These are phyloP conservation scores for Darwinula stevensoni DNA, from an alignment of 2,888 invertebrate genomes.

Conservation along the genomic window DNA sequence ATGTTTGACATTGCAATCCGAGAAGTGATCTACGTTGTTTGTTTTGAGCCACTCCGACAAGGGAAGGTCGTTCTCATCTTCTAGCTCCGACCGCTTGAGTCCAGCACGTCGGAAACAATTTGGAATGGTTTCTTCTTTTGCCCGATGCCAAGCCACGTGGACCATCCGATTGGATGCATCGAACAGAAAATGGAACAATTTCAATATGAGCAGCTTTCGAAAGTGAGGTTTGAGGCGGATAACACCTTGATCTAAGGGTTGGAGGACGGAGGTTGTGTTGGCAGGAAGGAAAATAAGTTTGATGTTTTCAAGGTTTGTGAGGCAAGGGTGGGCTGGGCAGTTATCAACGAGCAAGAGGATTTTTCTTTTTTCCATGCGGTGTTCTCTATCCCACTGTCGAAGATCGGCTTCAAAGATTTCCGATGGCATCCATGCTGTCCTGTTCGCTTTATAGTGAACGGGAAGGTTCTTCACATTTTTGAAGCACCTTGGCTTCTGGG, in stretches of 20 bases:
- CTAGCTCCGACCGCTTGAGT: too few relatives aligned
- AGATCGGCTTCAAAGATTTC: conserved; percentile 9
- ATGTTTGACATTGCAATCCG: too few relatives aligned
- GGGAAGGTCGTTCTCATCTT: too few relatives aligned
- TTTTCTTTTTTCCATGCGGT: conserved; percentile 9
- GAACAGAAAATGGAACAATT: too few relatives aligned
- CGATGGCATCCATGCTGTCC: conserved; percentile 9
- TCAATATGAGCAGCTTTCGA: conserved; percentile 4
- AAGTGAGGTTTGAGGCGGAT: conserved; percentile 11
- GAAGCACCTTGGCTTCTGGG: conserved; percentile 8
- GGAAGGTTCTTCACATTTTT: conserved; percentile 8
- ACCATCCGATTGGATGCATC: too few relatives aligned
- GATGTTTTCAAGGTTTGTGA: conserved; percentile 11
- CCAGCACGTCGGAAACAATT: too few relatives aligned
- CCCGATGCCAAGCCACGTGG: too few relatives aligned
- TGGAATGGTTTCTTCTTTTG: too few relatives aligned
- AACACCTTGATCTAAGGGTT: conserved; percentile 11
- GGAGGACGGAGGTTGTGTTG: conserved; percentile 11
- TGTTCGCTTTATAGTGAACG: conserved; percentile 8
- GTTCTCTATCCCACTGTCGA: conserved; percentile 8
- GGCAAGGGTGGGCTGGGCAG: conserved; percentile 11
- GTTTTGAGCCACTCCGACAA: too few relatives aligned
- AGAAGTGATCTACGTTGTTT: too few relatives aligned
- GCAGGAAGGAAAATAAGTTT: conserved; percentile 13
- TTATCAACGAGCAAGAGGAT: conserved; percentile 10